These are phyloP conservation scores for Episyrphus balteatus DNA, from an alignment of 1,140 invertebrate genomes.

Conservation along the genomic window DNA sequence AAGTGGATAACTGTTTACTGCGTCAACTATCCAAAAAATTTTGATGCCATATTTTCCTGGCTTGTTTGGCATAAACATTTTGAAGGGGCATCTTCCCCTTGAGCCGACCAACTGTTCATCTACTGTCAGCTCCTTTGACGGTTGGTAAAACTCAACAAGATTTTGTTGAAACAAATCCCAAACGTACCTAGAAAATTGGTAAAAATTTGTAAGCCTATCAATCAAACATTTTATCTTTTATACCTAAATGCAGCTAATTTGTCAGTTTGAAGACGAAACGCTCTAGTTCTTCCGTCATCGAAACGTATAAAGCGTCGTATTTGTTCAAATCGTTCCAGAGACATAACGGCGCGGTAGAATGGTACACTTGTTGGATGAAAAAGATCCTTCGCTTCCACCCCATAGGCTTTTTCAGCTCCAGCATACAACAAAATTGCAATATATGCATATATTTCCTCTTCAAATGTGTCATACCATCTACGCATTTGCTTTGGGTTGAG, in stretches of 20 bases:
- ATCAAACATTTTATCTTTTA: neutral
- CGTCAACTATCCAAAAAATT: slow-evolving; percentile 6
- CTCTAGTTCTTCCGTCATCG: slow-evolving; percentile 17
- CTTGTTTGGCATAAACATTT: slow-evolving; percentile 33
- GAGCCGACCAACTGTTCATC: slow-evolving; percentile 35
- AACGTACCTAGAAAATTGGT: neutral
- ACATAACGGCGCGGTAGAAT: slow-evolving; percentile 3
- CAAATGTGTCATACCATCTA: no score
- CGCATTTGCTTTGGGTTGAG: no score
- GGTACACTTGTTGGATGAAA: neutral
- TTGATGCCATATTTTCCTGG: slow-evolving; percentile 10
- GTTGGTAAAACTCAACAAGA: slow-evolving; percentile 17
- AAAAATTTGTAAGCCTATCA: no score
- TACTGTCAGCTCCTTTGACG: slow-evolving; percentile 24
- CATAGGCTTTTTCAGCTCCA: no score
- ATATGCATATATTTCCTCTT: no score
- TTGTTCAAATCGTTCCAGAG: slow-evolving; percentile 1
- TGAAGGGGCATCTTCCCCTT: slow-evolving; percentile 29
- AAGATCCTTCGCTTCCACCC: no score
- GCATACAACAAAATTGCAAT: no score
- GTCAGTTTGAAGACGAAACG: slow-evolving; percentile 12
- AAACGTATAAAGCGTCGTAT: slow-evolving; percentile 21
- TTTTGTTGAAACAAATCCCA: neutral
- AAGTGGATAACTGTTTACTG: slow-evolving; percentile 7
- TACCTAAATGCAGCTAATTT: slow-evolving; percentile 16